Conservation (phyloP, 2,113 vertebrate species). For the Charadrius vociferus region DNA sequence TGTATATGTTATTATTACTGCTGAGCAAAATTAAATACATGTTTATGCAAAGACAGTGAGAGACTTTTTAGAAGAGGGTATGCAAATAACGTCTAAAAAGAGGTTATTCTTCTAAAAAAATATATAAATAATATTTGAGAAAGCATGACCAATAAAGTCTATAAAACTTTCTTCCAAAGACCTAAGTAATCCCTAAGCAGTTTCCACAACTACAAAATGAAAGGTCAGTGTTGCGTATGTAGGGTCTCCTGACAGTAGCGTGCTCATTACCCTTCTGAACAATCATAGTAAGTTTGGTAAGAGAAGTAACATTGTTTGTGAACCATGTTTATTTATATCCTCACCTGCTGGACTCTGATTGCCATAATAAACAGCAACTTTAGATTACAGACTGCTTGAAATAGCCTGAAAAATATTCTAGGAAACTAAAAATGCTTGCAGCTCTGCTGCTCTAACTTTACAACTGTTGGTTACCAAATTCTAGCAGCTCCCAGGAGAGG, state of each 20-base stretch:
- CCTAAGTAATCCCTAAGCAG: background rate
- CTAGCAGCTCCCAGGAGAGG: background rate
- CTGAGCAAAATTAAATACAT: background rate
- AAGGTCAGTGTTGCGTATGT: background rate
- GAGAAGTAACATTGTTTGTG: background rate
- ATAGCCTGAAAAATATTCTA: background rate
- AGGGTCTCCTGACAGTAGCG: background rate
- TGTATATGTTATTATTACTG: background rate
- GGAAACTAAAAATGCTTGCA: background rate
- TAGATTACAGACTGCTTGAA: background rate
- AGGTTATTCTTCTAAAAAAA: no score
- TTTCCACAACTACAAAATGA: background rate
- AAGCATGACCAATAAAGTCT: background rate
- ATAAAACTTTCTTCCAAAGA: background rate
- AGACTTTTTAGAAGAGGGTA: no score
- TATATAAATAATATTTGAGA: background rate
- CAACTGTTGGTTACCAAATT: background rate
- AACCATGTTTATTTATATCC: background rate
- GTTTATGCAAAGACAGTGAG: background rate
- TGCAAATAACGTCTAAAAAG: no score
- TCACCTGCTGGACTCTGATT: background rate
- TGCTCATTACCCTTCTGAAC: background rate
- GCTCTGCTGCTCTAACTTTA: background rate
- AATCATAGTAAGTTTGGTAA: background rate
- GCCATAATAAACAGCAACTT: background rate